Conservation (phyloP, 1,140 invertebrate species). For the Holotrichia oblita region DNA sequence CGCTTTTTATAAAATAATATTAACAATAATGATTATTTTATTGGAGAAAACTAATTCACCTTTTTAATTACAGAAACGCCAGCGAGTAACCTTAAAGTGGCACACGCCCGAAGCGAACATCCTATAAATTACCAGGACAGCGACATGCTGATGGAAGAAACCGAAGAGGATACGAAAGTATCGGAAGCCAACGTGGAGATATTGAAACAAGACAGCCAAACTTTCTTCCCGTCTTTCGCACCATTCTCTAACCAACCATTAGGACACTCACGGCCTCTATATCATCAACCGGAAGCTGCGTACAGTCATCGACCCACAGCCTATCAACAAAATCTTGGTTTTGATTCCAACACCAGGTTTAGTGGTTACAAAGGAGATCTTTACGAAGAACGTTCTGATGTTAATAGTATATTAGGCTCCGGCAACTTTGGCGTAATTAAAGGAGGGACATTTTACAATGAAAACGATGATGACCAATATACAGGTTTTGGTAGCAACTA, state of each 20-base stretch:
- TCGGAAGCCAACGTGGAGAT: constrained; percentile 10
- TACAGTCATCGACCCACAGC: constrained; percentile 58
- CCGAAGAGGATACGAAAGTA: not conserved
- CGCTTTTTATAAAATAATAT: too few relatives aligned
- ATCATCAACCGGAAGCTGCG: constrained; percentile 53
- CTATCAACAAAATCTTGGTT: constrained; percentile 52
- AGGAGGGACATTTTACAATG: constrained; percentile 84
- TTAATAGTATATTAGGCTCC: constrained; percentile 72
- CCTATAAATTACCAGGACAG: not conserved
- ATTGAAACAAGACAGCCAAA: constrained; percentile 45
- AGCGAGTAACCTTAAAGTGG: not conserved
- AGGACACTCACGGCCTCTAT: constrained; percentile 57
- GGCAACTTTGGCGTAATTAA: constrained; percentile 89
- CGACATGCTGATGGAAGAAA: constrained; percentile 39
- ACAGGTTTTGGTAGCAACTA: constrained; percentile 65
- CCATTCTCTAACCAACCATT: constrained; percentile 55
- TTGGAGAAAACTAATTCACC: not conserved
- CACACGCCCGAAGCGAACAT: not conserved
- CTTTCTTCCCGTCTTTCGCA: constrained; percentile 56
- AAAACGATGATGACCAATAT: constrained; percentile 67
- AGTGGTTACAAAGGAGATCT: constrained; percentile 52
- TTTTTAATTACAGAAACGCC: not conserved
- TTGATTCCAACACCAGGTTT: constrained; percentile 46
- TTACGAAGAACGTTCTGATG: constrained; percentile 41
- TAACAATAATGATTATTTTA: too few relatives aligned